Base-by-base conservation (phyloP, 1,140 invertebrate species). In the Zaprionus nigranus region DNA sequence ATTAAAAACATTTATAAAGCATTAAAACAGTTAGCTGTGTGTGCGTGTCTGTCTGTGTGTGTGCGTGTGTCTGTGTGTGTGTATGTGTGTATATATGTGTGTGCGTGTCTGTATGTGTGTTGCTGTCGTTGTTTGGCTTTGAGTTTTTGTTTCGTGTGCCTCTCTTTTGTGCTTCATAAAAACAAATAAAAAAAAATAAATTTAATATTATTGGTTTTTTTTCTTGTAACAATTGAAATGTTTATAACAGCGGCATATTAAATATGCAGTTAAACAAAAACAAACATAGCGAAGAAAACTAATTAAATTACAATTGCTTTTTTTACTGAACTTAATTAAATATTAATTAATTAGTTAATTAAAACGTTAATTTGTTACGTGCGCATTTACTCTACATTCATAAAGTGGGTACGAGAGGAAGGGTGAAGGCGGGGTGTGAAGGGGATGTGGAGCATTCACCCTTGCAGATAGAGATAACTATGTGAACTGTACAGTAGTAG, bases 11-110 rank as follows among this genome's bases (percentile, higher is more conserved):
- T 77, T 68, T 63, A 67, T 66, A 67, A 73, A 75, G 59, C 70
- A 56, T 74, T 78, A 59, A 78, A 75, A 74, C 70, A 67, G 63
- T 78, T 73, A 63, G 62, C 69, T 78, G 62, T 62, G 69, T 74
- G 38, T 67, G 22, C 49, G 46, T 66, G 43, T 61, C 22, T 36
- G 53, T 60, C 17, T 53, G 54, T 60, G n/a, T 64, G 49, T 62
- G 69, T 59, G 30, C 7, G 7, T 30, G 7, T 30, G 4, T 59
- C 12, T 69, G 1, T 40, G 36, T 59, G 38, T 24, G 34, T 63
- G 17, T 67, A 15, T 71, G 20, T 59, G 28, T 54, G 0, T 26
- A 5, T 26, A 26, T 26, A 26, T 26, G 11, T 61, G 24, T 58
- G 54, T 36, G 53, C 64, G 43, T 70, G 66, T 34, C 5, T 61